A percentile compares a stretch with the other conserved stretches of the same genome.
phyloP scores from a whole-genome alignment of 2,888 invertebrate genomes.

The Saturnia pavonia region DNA sequence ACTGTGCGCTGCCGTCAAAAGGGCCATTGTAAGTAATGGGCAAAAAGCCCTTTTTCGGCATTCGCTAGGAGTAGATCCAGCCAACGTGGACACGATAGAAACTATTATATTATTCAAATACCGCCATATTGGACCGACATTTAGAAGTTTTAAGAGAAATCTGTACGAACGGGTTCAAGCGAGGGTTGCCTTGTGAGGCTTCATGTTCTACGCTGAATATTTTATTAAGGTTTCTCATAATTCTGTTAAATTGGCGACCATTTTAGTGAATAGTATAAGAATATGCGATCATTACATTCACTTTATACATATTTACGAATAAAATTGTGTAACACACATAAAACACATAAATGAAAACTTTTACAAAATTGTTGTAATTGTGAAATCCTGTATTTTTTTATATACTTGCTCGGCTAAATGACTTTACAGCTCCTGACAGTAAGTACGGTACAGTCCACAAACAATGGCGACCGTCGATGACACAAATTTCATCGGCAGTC shows the following conservation, averaged over 20 bases:
- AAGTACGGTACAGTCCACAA: too few species aligned
- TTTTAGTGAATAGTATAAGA: not conserved
- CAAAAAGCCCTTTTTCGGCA: conserved; percentile 42
- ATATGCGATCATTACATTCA: too few species aligned
- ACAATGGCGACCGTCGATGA: too few species aligned
- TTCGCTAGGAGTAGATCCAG: conserved; percentile 27
- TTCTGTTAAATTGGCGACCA: not conserved
- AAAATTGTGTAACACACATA: too few species aligned
- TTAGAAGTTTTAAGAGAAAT: conserved; percentile 44
- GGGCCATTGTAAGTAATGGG: conserved; percentile 51
- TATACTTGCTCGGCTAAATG: too few species aligned
- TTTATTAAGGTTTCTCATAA: not conserved
- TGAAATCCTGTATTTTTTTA: too few species aligned
- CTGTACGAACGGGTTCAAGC: conserved; percentile 20
- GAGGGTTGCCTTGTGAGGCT: not conserved
- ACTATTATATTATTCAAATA: conserved; percentile 68
- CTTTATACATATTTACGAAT: too few species aligned
- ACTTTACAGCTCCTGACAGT: too few species aligned
- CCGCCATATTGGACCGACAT: conserved; percentile 44
- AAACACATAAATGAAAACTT: too few species aligned
- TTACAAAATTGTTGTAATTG: too few species aligned
- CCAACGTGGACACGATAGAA: conserved; percentile 42
- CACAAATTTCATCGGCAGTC: too few species aligned
- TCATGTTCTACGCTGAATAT: not conserved
- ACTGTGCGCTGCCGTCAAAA: conserved; percentile 36